phyloP scores from a whole-genome alignment of 2,888 invertebrate genomes.

The Abrostola triplasia region DNA sequence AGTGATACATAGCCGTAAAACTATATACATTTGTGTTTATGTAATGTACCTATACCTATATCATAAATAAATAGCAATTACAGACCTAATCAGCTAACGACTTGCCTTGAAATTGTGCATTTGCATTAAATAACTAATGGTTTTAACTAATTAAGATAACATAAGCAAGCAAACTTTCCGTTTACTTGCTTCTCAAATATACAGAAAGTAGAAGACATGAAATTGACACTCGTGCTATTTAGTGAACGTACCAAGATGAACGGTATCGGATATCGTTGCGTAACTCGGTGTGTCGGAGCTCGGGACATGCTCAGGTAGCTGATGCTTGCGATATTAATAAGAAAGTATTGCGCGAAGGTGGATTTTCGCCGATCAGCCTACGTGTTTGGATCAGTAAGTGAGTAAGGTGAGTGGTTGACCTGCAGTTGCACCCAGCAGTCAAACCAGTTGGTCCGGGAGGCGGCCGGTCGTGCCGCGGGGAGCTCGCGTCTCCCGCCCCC shows the following conservation, averaged over 20 bases:
- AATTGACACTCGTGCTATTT: constrained; percentile 4
- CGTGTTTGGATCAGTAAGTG: constrained; percentile 80
- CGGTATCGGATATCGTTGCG: constrained; percentile 25
- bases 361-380: constrained; percentile 80
- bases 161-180: background rate
- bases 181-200: constrained; percentile 3
- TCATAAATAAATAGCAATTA: background rate
- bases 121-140: constrained; percentile 2
- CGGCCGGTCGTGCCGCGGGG: constrained; percentile 57
- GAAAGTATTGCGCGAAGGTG: constrained; percentile 71
- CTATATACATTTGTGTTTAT: background rate
- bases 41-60: background rate
- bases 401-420: constrained; percentile 81
- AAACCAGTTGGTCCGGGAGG: constrained; percentile 78
- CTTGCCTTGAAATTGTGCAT: constrained; percentile 14
- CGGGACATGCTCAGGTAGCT: background rate
- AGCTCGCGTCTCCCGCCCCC: constrained; percentile 28
- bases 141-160: constrained; percentile 3
- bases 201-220: background rate
- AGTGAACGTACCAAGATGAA: constrained; percentile 29
- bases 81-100: constrained; percentile 20
- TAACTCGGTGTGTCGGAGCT: constrained; percentile 21
- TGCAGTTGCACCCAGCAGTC: constrained; percentile 75
- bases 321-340: constrained; percentile 56
- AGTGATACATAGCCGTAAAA: background rate